Evolutionary conservation across 2,113 vertebrate genomes (phyloP).

Genomic region (Ctenodactylus gundi): DNA sequence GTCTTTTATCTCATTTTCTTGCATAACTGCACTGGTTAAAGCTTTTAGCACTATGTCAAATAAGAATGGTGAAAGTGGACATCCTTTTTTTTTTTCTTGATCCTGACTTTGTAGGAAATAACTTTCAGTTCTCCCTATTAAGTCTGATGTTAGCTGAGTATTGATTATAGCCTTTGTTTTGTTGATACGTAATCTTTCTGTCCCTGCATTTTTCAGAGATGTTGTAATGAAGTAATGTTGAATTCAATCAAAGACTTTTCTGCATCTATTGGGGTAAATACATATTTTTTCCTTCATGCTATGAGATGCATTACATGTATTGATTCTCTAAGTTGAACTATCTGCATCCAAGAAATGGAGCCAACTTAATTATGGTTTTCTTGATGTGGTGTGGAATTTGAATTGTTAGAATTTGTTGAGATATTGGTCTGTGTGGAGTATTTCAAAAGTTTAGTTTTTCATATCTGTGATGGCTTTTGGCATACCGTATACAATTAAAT

Average conservation of each 20-base stretch:
- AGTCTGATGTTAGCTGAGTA: neutral
- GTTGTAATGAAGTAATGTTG: neutral
- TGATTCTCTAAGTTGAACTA: no score
- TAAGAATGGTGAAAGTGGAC: neutral
- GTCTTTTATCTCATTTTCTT: no score
- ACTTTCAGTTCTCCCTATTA: neutral
- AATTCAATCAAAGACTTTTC: neutral
- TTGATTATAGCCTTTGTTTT: neutral
- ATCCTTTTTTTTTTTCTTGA: neutral
- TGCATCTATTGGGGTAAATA: neutral
- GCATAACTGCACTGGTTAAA: neutral
- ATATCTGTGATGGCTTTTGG: no score
- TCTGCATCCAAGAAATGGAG: neutral
- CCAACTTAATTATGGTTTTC: neutral
- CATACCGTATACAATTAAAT: no score
- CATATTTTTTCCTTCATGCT: no score
- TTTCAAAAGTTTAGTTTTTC: no score
- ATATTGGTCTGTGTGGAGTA: no score
- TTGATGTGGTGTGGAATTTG: no score
- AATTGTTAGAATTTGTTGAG: no score
- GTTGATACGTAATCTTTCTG: neutral
- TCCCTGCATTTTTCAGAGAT: neutral
- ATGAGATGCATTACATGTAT: neutral
- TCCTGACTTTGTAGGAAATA: no score
- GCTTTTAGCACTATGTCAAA: neutral